phyloP scores from a whole-genome alignment of 2,888 invertebrate genomes.

The Scaptomyza tumidula region DNA sequence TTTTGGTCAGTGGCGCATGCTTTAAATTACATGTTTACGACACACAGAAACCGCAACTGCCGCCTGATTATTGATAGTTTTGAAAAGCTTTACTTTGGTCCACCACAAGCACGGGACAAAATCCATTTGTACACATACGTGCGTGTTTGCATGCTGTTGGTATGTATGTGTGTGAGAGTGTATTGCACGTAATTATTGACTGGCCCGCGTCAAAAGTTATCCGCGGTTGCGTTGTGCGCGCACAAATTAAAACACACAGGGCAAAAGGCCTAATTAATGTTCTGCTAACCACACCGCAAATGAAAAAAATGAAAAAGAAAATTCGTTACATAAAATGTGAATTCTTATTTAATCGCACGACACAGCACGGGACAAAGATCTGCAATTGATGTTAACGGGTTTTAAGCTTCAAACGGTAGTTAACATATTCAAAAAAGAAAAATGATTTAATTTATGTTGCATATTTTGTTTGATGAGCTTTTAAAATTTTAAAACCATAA shows the following conservation, averaged over 20 bases:
- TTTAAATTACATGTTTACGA: constrained; percentile 25
- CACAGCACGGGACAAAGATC: constrained; percentile 22
- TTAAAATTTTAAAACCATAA: constrained; percentile 12
- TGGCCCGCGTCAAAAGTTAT: constrained; percentile 41
- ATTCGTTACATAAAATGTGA: constrained; percentile 53
- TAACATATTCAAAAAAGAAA: constrained; percentile 21
- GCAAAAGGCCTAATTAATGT: constrained; percentile 67
- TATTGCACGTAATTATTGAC: constrained; percentile 62
- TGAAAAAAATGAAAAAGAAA: constrained; percentile 46
- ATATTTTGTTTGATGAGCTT: constrained; percentile 37
- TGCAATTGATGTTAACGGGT: constrained; percentile 41
- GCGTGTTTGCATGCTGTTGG: constrained; percentile 11
- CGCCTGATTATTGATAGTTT: constrained; percentile 47
- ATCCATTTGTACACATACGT: not conserved
- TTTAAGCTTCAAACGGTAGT: not conserved
- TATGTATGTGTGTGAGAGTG: constrained; percentile 15
- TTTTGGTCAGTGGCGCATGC: constrained; percentile 22
- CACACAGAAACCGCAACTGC: constrained; percentile 40
- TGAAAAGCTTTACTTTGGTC: constrained; percentile 23
- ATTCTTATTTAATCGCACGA: constrained; percentile 39
- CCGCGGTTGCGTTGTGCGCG: constrained; percentile 30
- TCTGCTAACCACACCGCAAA: constrained; percentile 49
- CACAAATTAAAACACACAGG: constrained; percentile 52
- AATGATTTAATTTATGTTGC: constrained; percentile 30
- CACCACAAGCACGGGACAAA: constrained; percentile 23